A percentile compares a stretch with the other conserved stretches of the same genome.
phyloP scores from a whole-genome alignment of 2,797 vertebrate species.

The Adrianichthys oophorus region DNA sequence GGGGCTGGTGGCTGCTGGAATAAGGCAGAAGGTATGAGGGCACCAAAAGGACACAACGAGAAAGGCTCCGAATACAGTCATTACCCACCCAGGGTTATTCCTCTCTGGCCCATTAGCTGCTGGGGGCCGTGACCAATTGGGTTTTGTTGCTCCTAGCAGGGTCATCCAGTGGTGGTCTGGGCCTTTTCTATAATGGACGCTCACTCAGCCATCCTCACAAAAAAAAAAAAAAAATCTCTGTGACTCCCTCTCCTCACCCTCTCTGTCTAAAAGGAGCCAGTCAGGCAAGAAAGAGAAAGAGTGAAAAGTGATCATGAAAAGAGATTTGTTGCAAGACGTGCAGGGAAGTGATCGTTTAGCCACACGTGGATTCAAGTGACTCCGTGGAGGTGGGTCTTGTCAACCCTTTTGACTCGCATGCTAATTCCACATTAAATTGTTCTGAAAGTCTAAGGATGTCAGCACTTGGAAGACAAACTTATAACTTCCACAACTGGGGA shows the following conservation, averaged over 20 bases:
- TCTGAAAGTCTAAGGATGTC: slow-evolving; percentile 40
- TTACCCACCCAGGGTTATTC: slow-evolving; percentile 89
- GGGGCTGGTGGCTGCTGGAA: slow-evolving; percentile 53
- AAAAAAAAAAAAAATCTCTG: slow-evolving; percentile 65
- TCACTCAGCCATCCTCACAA: slow-evolving; percentile 72
- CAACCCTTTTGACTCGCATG: slow-evolving; percentile 60
- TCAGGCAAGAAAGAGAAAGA: slow-evolving; percentile 71
- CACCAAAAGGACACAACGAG: slow-evolving; percentile 71
- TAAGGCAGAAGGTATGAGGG: slow-evolving; percentile 48
- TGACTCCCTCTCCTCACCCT: slow-evolving; percentile 50
- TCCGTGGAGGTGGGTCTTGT: slow-evolving; percentile 61
- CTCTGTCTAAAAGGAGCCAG: slow-evolving; percentile 67
- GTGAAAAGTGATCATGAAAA: slow-evolving; percentile 74
- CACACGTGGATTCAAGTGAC: slow-evolving; percentile 67
- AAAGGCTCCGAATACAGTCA: slow-evolving; percentile 94
- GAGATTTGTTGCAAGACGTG: slow-evolving; percentile 63
- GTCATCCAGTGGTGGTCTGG: slow-evolving; percentile 89
- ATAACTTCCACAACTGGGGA: slow-evolving; percentile 35
- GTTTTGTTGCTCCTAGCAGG: slow-evolving; percentile 92
- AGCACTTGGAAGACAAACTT: slow-evolving; percentile 46
- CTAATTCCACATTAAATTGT: slow-evolving; percentile 59
- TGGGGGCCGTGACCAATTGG: slow-evolving; percentile 98
- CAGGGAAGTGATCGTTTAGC: slow-evolving; percentile 75
- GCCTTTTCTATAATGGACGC: slow-evolving; percentile 70
- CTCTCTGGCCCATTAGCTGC: slow-evolving; percentile 97